Conservation (phyloP, 2,797 vertebrate species). For the Pelobates cultripes region DNA sequence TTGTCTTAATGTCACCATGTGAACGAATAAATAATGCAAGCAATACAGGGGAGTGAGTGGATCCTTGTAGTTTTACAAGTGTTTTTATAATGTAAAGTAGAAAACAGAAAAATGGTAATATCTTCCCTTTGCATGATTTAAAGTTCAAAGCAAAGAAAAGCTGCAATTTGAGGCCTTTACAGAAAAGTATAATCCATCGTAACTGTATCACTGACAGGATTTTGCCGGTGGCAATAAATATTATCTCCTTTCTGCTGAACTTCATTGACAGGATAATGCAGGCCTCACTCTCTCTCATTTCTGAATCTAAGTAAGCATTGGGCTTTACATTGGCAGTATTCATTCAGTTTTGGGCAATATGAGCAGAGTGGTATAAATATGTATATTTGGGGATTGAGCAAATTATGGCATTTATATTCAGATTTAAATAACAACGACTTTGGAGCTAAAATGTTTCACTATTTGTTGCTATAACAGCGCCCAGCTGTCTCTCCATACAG, state of each 20-base stretch:
- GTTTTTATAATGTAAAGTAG: background rate
- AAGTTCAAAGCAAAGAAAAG: conserved; percentile 1
- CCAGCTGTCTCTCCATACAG: no score
- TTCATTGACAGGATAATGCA: background rate
- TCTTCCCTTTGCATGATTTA: background rate
- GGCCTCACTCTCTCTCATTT: background rate
- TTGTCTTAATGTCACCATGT: no score
- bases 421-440: background rate
- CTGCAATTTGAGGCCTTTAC: background rate
- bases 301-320: background rate
- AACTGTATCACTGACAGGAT: background rate
- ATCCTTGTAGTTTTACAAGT: background rate
- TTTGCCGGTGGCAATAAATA: background rate
- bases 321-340: background rate
- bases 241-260: background rate
- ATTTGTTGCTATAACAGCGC: background rate
- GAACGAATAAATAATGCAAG: no score
- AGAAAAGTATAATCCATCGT: background rate
- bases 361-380: background rate
- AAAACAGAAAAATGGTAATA: background rate
- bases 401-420: background rate
- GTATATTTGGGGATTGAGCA: background rate
- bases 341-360: background rate
- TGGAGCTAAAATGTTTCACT: background rate
- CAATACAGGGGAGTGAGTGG: no score